Conservation (phyloP, 2,888 invertebrate genomes). For the Rhaphigaster nebulosa region DNA sequence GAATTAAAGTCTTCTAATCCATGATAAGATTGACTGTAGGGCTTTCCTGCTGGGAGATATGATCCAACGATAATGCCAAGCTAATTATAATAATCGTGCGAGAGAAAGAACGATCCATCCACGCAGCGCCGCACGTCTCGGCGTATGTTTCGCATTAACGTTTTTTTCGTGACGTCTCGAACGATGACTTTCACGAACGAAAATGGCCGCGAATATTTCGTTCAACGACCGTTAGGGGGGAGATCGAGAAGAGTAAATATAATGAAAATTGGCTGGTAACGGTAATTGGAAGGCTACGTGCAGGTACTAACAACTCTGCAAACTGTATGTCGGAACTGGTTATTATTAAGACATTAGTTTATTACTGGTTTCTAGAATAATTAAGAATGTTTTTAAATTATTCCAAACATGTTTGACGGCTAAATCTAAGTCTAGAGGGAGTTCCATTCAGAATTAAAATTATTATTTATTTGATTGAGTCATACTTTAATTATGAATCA, state of each 20-base stretch:
- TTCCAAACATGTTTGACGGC: not conserved
- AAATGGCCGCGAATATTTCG: slow-evolving; percentile 9
- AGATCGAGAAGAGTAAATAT: not conserved
- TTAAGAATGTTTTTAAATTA: not conserved
- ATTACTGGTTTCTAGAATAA: not conserved
- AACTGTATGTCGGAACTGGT: not conserved
- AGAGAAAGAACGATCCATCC: slow-evolving; percentile 19
- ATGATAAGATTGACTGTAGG: not conserved
- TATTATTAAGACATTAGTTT: not conserved
- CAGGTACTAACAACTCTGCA: not conserved
- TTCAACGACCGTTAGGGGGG: not conserved
- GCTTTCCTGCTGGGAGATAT: not conserved
- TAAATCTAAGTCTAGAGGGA: no score
- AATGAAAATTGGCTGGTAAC: not conserved
- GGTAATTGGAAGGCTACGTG: not conserved
- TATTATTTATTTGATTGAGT: no score
- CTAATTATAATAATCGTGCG: slow-evolving; percentile 43
- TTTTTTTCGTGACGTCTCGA: slow-evolving; percentile 19
- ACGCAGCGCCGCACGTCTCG: not conserved
- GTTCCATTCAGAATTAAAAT: no score
- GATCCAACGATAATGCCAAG: not conserved
- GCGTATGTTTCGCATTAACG: slow-evolving; percentile 19
- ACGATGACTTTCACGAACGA: slow-evolving; percentile 7
- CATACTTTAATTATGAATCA: no score
- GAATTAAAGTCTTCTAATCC: not conserved